Evolutionary conservation across 2,797 vertebrate genomes (phyloP).

Genomic region (Chrosomus eos): DNA sequence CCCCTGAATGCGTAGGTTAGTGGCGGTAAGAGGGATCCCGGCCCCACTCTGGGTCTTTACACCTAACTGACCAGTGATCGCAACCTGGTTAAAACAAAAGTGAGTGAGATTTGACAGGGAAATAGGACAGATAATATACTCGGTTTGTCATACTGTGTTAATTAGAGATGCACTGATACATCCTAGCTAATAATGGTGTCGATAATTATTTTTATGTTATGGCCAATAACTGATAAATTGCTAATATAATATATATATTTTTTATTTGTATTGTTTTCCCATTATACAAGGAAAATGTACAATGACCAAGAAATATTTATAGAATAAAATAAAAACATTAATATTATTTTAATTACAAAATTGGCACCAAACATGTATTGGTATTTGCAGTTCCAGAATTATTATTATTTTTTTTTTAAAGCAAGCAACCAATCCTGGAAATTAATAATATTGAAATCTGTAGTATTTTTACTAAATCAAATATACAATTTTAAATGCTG

Average conservation of each 20-base stretch:
- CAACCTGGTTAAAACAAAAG: constrained; percentile 77
- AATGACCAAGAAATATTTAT: not conserved
- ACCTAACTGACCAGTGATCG: constrained; percentile 94
- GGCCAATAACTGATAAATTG: not conserved
- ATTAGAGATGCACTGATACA: not conserved
- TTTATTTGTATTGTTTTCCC: not conserved
- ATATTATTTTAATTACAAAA: not conserved
- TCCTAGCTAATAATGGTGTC: not conserved
- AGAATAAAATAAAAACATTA: not conserved
- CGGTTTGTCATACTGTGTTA: not conserved
- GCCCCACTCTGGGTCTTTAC: constrained; percentile 84
- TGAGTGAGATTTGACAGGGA: not conserved
- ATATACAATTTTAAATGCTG: not conserved
- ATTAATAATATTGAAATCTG: too few species aligned
- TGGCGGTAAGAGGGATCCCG: constrained; percentile 89
- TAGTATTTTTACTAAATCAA: not conserved
- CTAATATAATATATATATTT: not conserved
- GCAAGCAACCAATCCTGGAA: not conserved
- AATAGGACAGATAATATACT: not conserved
- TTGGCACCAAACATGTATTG: not conserved
- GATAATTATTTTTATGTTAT: not conserved
- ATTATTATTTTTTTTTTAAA: not conserved
- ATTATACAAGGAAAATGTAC: not conserved
- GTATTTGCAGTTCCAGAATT: not conserved
- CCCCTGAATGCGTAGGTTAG: constrained; percentile 95